A percentile compares a stretch with the other conserved stretches of the same genome.
phyloP scores from a whole-genome alignment of 2,113 vertebrate genomes.

The Ifrita kowaldi region DNA sequence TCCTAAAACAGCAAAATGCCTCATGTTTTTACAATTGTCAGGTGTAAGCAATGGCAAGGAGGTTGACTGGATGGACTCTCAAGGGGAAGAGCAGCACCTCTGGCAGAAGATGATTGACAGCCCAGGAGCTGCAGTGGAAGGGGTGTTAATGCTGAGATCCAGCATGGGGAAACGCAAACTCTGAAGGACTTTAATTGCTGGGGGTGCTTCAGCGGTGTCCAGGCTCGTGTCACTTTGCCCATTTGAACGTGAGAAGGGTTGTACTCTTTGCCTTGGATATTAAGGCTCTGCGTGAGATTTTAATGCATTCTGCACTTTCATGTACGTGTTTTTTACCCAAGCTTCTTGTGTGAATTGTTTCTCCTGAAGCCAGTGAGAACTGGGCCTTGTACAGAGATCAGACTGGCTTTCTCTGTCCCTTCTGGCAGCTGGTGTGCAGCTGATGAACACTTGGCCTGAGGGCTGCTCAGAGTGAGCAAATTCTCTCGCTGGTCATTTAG shows the following conservation, averaged over 20 bases:
- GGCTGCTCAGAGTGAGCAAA: background rate
- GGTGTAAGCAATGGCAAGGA: conserved; percentile 88
- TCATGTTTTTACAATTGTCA: conserved; percentile 48
- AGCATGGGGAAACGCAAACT: conserved; percentile 85
- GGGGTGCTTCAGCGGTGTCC: background rate
- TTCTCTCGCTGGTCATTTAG: background rate
- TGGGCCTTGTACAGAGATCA: background rate
- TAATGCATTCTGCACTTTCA: conserved; percentile 44
- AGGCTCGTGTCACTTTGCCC: background rate
- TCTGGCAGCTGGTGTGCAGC: background rate
- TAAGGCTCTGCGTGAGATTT: background rate
- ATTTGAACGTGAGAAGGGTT: background rate
- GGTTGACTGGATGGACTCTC: conserved; percentile 95
- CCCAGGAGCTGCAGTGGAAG: conserved; percentile 86
- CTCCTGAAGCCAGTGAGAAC: background rate
- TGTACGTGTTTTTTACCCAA: background rate
- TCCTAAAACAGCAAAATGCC: background rate
- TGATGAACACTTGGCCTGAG: background rate
- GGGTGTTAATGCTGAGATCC: conserved; percentile 88
- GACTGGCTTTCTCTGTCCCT: background rate
- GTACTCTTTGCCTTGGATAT: background rate
- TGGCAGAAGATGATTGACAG: conserved; percentile 94
- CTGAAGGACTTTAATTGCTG: conserved; percentile 43
- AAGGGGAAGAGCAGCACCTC: conserved; percentile 86
- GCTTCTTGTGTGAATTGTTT: background rate